Conservation (phyloP, 1,140 invertebrate species). For the Adoxophyes honmai region DNA sequence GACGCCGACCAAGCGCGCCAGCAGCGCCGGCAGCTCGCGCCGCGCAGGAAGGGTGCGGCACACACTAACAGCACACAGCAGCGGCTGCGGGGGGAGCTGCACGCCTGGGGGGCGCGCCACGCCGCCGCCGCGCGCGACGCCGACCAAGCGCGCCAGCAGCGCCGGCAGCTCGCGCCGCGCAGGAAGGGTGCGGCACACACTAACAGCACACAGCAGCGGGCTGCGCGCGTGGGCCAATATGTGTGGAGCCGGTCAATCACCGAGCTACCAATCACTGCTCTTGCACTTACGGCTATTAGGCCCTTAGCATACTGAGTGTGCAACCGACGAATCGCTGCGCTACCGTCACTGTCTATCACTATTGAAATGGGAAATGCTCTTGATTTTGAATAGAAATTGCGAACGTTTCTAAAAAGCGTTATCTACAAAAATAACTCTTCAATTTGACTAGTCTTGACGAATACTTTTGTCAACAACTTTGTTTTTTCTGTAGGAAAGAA, state of each 20-base stretch:
- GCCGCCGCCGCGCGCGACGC: slow-evolving; percentile 20
- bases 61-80: too few species aligned
- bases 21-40: background rate
- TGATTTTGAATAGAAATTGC: too few species aligned
- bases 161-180: slow-evolving; percentile 26
- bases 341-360: too few species aligned
- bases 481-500: slow-evolving; percentile 59
- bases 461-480: background rate
- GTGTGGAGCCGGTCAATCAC: too few species aligned
- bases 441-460: background rate
- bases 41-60: slow-evolving; percentile 24
- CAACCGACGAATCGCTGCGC: too few species aligned
- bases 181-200: slow-evolving; percentile 37
- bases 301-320: too few species aligned
- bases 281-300: too few species aligned
- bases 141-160: slow-evolving; percentile 19
- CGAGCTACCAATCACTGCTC: too few species aligned
- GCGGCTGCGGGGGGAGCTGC: too few species aligned
- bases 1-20: slow-evolving; percentile 12
- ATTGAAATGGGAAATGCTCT: too few species aligned
- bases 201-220: too few species aligned
- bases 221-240: too few species aligned
- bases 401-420: background rate
- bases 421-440: background rate
- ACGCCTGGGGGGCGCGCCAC: slow-evolving; percentile 33